phyloP scores from a whole-genome alignment of 2,797 vertebrate species.

The Heteromormyrus szaboi region DNA sequence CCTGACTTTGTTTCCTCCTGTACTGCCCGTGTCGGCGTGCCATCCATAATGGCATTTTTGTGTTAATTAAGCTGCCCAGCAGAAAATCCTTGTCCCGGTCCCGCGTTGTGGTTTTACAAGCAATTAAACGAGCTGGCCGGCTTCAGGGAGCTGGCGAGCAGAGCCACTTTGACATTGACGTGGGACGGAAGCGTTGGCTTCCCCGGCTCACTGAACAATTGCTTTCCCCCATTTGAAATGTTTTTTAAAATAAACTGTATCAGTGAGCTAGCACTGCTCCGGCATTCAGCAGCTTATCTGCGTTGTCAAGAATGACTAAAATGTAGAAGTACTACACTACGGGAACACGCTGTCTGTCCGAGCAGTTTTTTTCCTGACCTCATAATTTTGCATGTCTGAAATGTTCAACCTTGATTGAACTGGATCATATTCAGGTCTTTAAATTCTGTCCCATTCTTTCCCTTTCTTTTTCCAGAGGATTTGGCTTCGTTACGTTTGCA shows the following conservation, averaged over 20 bases:
- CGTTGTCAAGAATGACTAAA: not conserved
- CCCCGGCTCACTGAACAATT: not conserved
- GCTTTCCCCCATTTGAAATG: not conserved
- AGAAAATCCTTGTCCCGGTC: not conserved
- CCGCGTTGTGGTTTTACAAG: not conserved
- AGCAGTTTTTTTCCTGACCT: not conserved
- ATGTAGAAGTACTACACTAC: not conserved
- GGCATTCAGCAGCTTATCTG: not conserved
- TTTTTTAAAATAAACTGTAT: not conserved
- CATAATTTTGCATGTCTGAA: not conserved
- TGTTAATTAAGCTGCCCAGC: constrained; percentile 1
- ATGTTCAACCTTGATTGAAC: not conserved
- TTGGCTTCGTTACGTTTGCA: constrained; percentile 97
- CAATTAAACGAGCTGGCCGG: constrained; percentile 55
- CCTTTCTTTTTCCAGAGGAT: constrained; percentile 76
- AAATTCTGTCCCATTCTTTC: not conserved
- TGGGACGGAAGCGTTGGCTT: constrained; percentile 43
- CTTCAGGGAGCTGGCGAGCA: constrained; percentile 58
- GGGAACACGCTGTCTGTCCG: not conserved
- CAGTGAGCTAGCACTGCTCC: not conserved
- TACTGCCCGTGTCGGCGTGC: constrained; percentile 31
- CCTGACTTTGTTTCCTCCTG: constrained; percentile 40
- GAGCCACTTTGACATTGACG: constrained; percentile 73
- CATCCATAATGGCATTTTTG: not conserved
- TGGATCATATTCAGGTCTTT: constrained; percentile 6